Conservation (phyloP, 2,888 invertebrate genomes). For the Eristalis intricaria region DNA sequence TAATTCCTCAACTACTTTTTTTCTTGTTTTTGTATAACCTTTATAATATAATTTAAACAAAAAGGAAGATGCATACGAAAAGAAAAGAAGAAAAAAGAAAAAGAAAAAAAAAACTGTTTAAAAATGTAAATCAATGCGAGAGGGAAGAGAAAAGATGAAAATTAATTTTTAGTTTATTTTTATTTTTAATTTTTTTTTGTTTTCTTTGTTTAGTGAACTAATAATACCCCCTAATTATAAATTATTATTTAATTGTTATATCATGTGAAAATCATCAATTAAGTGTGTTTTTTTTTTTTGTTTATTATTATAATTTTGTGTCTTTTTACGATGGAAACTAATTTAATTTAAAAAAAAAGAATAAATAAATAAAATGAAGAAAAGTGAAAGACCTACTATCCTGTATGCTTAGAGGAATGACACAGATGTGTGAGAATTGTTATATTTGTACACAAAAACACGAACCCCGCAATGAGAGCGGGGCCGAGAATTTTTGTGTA, state of each 20-base stretch:
- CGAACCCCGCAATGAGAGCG: neutral
- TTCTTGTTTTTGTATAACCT: constrained; percentile 43
- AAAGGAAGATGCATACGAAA: constrained; percentile 21
- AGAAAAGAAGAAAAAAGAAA: constrained; percentile 20
- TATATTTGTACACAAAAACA: constrained; percentile 21
- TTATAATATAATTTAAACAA: constrained; percentile 76
- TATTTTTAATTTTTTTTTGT: neutral
- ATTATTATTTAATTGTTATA: constrained; percentile 66
- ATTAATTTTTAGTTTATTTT: constrained; percentile 42
- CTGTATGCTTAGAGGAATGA: neutral
- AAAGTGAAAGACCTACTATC: constrained; percentile 3
- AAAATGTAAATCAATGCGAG: constrained; percentile 39
- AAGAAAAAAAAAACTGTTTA: constrained; percentile 29
- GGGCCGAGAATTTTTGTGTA: constrained; percentile 36
- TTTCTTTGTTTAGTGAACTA: constrained; percentile 46
- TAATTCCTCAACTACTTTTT: constrained; percentile 18
- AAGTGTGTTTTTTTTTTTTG: constrained; percentile 52
- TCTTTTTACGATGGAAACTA: constrained; percentile 22
- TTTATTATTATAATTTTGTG: constrained; percentile 20
- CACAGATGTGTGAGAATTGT: constrained; percentile 14
- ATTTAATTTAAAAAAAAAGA: constrained; percentile 47
- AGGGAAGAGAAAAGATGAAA: constrained; percentile 48
- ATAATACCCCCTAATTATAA: constrained; percentile 47
- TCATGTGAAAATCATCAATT: constrained; percentile 57
- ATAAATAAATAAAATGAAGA: constrained; percentile 17